These are phyloP conservation scores for Hippasteria phrygiana DNA, from an alignment of 53 echinoderm and acorn worm species.

Conservation along the genomic window DNA sequence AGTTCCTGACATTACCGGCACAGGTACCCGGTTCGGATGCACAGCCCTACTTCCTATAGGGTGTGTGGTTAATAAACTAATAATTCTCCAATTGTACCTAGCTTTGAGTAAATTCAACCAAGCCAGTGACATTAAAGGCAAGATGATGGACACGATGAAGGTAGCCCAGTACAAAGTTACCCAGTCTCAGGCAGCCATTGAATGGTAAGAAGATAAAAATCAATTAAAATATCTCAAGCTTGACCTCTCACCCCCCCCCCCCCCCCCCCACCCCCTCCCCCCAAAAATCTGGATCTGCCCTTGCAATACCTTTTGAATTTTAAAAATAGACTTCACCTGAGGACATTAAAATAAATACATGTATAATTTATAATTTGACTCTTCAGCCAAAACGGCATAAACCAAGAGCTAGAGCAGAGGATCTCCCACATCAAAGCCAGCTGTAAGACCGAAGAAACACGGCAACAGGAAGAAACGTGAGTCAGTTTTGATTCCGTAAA, in stretches of 20 bases:
- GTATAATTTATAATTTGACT: neutral
- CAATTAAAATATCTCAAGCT: neutral
- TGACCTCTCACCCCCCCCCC: neutral
- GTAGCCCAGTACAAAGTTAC: slow-evolving; percentile 88
- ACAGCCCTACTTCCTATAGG: too few species aligned
- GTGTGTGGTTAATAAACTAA: too few species aligned
- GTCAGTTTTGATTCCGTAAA: neutral
- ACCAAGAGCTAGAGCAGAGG: slow-evolving; percentile 67
- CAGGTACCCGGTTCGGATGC: too few species aligned
- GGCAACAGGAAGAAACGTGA: slow-evolving; percentile 82
- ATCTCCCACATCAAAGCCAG: slow-evolving; percentile 53
- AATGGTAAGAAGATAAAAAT: slow-evolving; percentile 80
- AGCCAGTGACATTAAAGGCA: slow-evolving; percentile 72
- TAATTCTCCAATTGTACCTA: slow-evolving; percentile 9
- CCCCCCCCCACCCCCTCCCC: neutral
- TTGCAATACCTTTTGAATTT: too few species aligned
- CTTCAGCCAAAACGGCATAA: slow-evolving; percentile 74
- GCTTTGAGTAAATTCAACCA: slow-evolving; percentile 70
- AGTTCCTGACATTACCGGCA: too few species aligned
- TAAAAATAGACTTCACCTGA: too few species aligned
- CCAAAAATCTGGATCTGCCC: too few species aligned
- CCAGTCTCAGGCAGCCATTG: slow-evolving; percentile 83
- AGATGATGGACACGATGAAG: slow-evolving; percentile 83
- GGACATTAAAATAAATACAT: too few species aligned
- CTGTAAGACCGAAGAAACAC: slow-evolving; percentile 58